A percentile compares a stretch with the other conserved stretches of the same genome.
Conservation (phyloP, 1,140 invertebrate species). For the honey bee (Apis mellifera) region DNA sequence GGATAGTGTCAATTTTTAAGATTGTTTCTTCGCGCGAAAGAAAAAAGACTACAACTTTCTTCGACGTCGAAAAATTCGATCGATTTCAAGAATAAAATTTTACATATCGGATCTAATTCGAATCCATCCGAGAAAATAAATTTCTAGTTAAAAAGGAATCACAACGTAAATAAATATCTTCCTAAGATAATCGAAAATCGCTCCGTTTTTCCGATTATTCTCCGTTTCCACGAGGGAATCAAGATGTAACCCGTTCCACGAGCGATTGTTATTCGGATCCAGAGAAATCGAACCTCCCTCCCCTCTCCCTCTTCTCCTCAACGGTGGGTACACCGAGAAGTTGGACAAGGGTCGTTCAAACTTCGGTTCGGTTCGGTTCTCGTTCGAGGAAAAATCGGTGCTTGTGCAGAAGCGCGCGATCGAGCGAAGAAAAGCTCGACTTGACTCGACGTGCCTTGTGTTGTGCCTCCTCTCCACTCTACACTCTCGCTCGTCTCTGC, state of each 20-base stretch:
- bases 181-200: too few species aligned
- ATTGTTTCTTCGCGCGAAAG: background rate
- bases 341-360: slow-evolving; percentile 50
- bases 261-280: slow-evolving; percentile 39
- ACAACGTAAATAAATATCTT: too few species aligned
- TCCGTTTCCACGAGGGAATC: background rate
- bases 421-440: slow-evolving; percentile 13
- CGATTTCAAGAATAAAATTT: too few species aligned
- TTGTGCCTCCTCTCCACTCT: too few species aligned
- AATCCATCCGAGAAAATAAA: too few species aligned
- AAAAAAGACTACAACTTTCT: too few species aligned
- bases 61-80: too few species aligned
- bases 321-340: background rate
- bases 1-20: background rate
- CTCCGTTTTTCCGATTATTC: too few species aligned
- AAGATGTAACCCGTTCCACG: slow-evolving; percentile 38
- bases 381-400: slow-evolving; percentile 33
- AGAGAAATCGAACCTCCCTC: slow-evolving; percentile 16
- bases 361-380: slow-evolving; percentile 41
- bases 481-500: background rate
- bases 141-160: too few species aligned
- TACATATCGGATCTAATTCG: too few species aligned
- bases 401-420: background rate
- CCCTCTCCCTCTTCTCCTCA: too few species aligned
- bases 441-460: background rate